Conservation (phyloP, 1,140 invertebrate genomes). For the Chlorops oryzae region DNA sequence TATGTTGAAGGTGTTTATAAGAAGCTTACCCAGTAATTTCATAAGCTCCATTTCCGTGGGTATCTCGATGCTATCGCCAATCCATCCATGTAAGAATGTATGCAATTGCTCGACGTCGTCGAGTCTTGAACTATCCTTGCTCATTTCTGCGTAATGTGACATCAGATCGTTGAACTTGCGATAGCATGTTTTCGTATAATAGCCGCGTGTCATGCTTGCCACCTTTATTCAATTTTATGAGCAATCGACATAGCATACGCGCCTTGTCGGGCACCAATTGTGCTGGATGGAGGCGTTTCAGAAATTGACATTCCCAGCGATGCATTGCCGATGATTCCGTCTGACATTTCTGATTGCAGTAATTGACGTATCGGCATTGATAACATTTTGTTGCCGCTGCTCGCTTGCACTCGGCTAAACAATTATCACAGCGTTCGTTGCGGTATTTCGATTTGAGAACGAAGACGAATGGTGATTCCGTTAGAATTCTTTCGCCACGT, state of each 20-base stretch:
- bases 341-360: constrained; percentile 70
- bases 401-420: constrained; percentile 56
- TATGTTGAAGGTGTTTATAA: constrained; percentile 82
- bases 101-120: constrained; percentile 68
- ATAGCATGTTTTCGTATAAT: constrained; percentile 61
- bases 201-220: constrained; percentile 59
- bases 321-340: constrained; percentile 68
- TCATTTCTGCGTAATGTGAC: constrained; percentile 76
- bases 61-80: constrained; percentile 56
- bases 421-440: constrained; percentile 56
- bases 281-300: constrained; percentile 61
- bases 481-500: constrained; percentile 52
- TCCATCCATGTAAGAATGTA: constrained; percentile 61
- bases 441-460: constrained; percentile 54
- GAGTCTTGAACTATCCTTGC: constrained; percentile 62
- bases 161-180: constrained; percentile 76
- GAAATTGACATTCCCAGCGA: constrained; percentile 67
- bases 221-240: constrained; percentile 62
- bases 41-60: constrained; percentile 74
- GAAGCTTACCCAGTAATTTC: too few relatives aligned
- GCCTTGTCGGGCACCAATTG: constrained; percentile 66
- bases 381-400: too few relatives aligned
- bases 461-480: constrained; percentile 58
- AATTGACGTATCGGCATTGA: constrained; percentile 70
- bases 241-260: constrained; percentile 64